Base-by-base conservation (phyloP, 64 coral and sea anemone genomes). In the Dendrophyllia cribrosa region DNA sequence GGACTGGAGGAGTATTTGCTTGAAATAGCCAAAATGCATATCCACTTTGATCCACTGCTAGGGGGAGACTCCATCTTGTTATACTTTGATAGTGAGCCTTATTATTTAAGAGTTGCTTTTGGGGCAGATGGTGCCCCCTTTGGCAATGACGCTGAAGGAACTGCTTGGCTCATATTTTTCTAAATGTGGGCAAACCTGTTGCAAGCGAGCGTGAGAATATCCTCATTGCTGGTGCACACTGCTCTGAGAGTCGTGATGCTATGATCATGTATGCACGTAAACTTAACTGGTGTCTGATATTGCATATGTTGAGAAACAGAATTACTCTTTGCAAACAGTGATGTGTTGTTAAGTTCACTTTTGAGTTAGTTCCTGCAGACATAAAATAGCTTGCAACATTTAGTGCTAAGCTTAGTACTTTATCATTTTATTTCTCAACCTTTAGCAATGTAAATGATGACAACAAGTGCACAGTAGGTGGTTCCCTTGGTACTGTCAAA, bases 271-370 rank as follows among this genome's bases (percentile, higher is more conserved):
- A 15, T 82, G 61, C 76, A 7, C 45, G 53, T 20, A 76, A n/a
- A n/a, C n/a, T n/a, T n/a, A 73, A 74, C 11, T 75, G 87, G 70
- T 94, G 76, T 10, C 85, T 74, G 89, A 92, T 74, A 75, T 91
- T n/a, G 47, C 51, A 52, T 34, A 70, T 25, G 8, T 72, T 82
- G 17, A 9, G 59, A 81, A 70, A 59, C 45, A 91, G n/a, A n/a
- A n/a, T n/a, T n/a, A 91, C 19, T 17, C 7, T 80, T 79, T 52
- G 51, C 82, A 88, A 24, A 76, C 46, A 91, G 47, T 45, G 89
- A 22, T 91, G 82, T 49, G 26, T 58, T 80, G 77, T 91, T 81
- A 91, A 91, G 77, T 50, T 91, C 2, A 77, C 87, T 60, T 89
- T 89, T 61, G 87, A 89, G 60, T 65, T 89, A 24, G 12, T 91